Base-by-base conservation (phyloP, 2,797 vertebrate species). In the Sphenopsis melanotis region DNA sequence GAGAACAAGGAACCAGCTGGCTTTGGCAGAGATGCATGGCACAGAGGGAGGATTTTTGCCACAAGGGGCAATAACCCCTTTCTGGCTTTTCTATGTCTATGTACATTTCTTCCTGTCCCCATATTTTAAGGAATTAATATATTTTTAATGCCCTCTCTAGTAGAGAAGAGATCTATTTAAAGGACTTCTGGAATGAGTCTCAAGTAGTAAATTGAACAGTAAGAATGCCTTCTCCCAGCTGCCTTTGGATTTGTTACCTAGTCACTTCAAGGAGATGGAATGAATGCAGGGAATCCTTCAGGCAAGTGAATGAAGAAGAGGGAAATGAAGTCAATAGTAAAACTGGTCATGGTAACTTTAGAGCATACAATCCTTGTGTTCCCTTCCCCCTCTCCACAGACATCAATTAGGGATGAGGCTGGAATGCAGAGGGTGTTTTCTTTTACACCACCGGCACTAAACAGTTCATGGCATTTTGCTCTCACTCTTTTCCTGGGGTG, bases 221-320 rank as follows among this genome's bases (percentile, higher is more conserved):
- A n/a, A 83, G 74, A 84, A 92, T 95, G 90, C 78, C 56, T 95
- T 49, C 13, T 68, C 47, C 82, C 65, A 41, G 74, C 80, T 82
- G 93, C 89, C 89, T 93, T 85, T 90, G 93, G 66, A 11, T 76
- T 79, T 93, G 90, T 94, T 95, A 88, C 92, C 95, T 94, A 3
- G 91, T 79, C 90, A 76, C 95, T 89, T 79, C 42, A 13, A 59
- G 22, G 95, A 79, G 75, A 36, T 0, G 2, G 56, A 77, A 83
- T 95, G 95, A 94, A 95, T 96, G 96, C 56, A 19, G 71, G 56
- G 94, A 87, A 55, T 84, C 21, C 1, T 72, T 95, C 37, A 22
- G 83, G 88, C 87, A 39, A 95, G 83, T 68, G 87, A 94, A 72
- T 76, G 86, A n/a, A 90, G 94, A 50, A n/a, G 84, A 83, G 83